phyloP scores from a whole-genome alignment of 2,888 invertebrate species.

The Callyntrura sp. region DNA sequence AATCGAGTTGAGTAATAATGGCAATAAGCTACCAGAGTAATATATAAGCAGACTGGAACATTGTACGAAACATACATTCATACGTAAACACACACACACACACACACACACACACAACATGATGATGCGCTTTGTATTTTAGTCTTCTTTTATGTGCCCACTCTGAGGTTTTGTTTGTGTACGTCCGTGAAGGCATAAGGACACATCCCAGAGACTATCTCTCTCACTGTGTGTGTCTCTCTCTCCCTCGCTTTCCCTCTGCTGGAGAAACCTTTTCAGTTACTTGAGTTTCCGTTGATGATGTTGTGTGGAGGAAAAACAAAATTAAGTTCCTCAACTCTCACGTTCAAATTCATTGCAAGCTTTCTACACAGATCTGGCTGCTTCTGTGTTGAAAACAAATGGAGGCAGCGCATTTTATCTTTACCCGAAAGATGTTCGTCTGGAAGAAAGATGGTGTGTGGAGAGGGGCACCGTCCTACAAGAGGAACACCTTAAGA shows the following conservation, averaged over 20 bases:
- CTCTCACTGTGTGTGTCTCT: neutral
- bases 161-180: neutral
- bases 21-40: neutral
- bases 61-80: too few relatives aligned
- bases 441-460: too few relatives aligned
- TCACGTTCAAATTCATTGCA: neutral
- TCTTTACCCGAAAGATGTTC: too few relatives aligned
- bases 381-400: neutral
- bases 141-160: neutral
- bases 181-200: neutral
- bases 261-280: neutral
- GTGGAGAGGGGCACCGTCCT: too few relatives aligned
- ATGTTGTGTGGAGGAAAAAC: neutral
- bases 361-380: neutral
- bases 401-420: neutral
- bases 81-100: neutral
- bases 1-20: neutral
- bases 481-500: too few relatives aligned
- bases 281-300: neutral
- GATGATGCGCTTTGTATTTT: constrained; percentile 16
- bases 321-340: constrained; percentile 17
- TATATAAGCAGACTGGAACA: neutral
- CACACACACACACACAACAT: neutral
- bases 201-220: neutral
- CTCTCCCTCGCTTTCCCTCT: too few relatives aligned